phyloP scores from a whole-genome alignment of 2,797 vertebrate genomes.

The Sandelia bainsii region DNA sequence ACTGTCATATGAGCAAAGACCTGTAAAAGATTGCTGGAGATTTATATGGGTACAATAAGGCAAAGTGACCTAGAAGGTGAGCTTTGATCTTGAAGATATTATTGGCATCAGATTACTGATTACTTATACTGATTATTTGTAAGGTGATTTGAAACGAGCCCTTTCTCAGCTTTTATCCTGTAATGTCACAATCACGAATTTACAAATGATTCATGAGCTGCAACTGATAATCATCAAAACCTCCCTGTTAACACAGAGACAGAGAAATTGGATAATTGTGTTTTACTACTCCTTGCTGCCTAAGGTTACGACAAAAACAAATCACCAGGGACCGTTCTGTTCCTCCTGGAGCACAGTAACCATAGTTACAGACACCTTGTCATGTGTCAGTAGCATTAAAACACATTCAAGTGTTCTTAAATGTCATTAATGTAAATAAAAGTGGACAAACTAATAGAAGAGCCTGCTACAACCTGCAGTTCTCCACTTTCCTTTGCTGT shows the following conservation, averaged over 20 bases:
- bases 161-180: slow-evolving; percentile 8
- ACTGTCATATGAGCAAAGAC: neutral
- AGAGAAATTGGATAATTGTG: slow-evolving; percentile 8
- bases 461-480: neutral
- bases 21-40: neutral
- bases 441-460: neutral
- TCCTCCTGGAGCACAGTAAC: slow-evolving; percentile 43
- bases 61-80: slow-evolving; percentile 10
- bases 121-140: slow-evolving; percentile 25
- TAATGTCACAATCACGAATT: slow-evolving; percentile 15
- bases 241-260: neutral
- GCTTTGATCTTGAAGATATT: slow-evolving; percentile 18
- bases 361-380: slow-evolving; percentile 45
- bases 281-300: slow-evolving; percentile 6
- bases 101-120: slow-evolving; percentile 35
- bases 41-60: slow-evolving; percentile 25
- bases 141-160: slow-evolving; percentile 6
- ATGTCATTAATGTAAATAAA: neutral
- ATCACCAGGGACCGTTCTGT: slow-evolving; percentile 37
- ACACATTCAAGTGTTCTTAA: slow-evolving; percentile 2
- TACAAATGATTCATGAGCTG: neutral
- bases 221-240: slow-evolving; percentile 1
- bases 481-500: slow-evolving; percentile 34
- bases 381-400: slow-evolving; percentile 47
- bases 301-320: slow-evolving; percentile 45